These are phyloP conservation scores for Distichodus sexfasciatus DNA, from an alignment of 2,797 vertebrate species.

Conservation along the genomic window DNA sequence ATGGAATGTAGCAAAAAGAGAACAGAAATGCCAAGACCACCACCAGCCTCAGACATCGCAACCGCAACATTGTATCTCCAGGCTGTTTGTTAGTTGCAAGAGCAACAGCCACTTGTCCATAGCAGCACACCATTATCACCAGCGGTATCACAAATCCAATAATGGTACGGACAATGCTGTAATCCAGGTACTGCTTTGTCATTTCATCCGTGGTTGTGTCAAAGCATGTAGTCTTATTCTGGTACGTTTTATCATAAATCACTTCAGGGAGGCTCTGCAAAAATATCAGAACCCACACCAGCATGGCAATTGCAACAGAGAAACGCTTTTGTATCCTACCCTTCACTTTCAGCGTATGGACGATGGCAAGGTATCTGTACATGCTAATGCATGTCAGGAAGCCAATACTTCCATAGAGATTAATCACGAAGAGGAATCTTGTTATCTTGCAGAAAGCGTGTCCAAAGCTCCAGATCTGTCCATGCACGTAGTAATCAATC, in stretches of 20 bases:
- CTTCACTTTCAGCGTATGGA: constrained; percentile 70
- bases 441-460: constrained; percentile 72
- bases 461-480: constrained; percentile 72
- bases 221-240: constrained; percentile 1
- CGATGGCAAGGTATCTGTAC: constrained; percentile 79
- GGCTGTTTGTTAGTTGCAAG: constrained; percentile 58
- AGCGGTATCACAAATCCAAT: constrained; percentile 74
- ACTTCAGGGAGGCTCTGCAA: constrained; percentile 71
- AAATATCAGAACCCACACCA: constrained; percentile 72
- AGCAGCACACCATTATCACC: constrained; percentile 73
- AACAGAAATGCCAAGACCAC: constrained; percentile 74
- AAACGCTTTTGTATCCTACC: constrained; percentile 61
- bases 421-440: constrained; percentile 77
- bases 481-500: constrained; percentile 66
- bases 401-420: constrained; percentile 81
- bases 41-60: constrained; percentile 69
- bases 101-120: constrained; percentile 69
- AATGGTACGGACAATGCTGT: constrained; percentile 63
- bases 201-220: constrained; percentile 54
- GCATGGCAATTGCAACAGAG: constrained; percentile 45
- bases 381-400: constrained; percentile 83
- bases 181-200: constrained; percentile 60
- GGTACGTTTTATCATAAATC: constrained; percentile 58
- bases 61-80: constrained; percentile 57
- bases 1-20: constrained; percentile 78